These are phyloP conservation scores for Leucophenga varia DNA, from an alignment of 1,140 invertebrate species.

Conservation along the genomic window DNA sequence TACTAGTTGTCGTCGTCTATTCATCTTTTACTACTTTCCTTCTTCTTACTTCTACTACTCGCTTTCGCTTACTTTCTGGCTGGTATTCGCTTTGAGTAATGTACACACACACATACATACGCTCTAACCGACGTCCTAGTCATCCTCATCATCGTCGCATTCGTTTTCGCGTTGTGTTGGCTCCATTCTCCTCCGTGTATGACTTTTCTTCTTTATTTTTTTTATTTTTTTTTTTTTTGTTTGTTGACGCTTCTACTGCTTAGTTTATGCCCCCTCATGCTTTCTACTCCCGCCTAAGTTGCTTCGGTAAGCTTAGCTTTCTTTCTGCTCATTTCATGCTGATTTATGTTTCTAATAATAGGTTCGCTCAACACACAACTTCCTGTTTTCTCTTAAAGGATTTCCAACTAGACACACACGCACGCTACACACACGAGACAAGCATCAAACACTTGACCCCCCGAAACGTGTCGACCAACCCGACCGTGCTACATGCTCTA, in stretches of 20 bases:
- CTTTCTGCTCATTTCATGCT: conserved; percentile 54
- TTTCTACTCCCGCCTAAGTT: no score
- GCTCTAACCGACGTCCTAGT: conserved; percentile 25
- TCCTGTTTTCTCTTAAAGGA: conserved; percentile 42
- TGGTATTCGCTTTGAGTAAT: no score
- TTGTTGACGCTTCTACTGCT: conserved; percentile 16
- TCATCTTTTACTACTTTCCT: neutral
- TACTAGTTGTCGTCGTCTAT: no score
- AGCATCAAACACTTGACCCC: no score
- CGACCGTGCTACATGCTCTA: neutral
- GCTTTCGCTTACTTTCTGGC: no score
- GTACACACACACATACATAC: conserved; percentile 21
- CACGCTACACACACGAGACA: conserved; percentile 2
- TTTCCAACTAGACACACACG: conserved; percentile 19
- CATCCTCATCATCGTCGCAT: conserved; percentile 19
- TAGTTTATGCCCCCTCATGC: conserved; percentile 13
- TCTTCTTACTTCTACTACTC: no score
- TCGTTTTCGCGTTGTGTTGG: no score
- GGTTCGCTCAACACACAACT: conserved; percentile 43
- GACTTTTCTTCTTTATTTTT: no score
- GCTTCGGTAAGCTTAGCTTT: neutral
- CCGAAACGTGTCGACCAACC: no score
- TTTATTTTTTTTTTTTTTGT: conserved; percentile 11
- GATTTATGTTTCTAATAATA: conserved; percentile 57
- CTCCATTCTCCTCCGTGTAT: no score